These are phyloP conservation scores for Byasa hedistus DNA, from an alignment of 2,888 invertebrate species.

Conservation along the genomic window DNA sequence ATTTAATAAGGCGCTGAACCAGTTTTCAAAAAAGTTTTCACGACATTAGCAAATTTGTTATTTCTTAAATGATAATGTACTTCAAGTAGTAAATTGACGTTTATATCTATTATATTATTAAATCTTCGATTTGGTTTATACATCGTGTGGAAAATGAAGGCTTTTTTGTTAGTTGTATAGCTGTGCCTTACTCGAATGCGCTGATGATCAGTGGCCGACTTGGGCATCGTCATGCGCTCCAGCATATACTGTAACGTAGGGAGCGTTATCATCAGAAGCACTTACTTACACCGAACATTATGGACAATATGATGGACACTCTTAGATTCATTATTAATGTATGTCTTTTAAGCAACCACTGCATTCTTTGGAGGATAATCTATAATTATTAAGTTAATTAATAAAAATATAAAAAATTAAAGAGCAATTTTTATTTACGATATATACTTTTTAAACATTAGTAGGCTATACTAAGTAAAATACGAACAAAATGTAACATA, in stretches of 20 bases:
- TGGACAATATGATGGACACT: no score
- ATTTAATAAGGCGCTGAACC: conserved; percentile 23
- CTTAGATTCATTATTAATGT: no score
- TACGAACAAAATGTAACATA: no score
- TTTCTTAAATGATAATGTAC: conserved; percentile 16
- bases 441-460: no score
- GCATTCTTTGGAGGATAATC: no score
- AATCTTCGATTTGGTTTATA: conserved; percentile 1
- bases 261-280: conserved; percentile 44
- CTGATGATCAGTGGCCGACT: conserved; percentile 91
- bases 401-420: no score
- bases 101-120: conserved; percentile 5
- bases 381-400: no score
- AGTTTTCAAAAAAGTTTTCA: conserved; percentile 23
- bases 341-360: no score
- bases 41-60: conserved; percentile 30
- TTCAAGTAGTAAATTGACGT: conserved; percentile 16
- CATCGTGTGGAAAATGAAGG: conserved; percentile 48
- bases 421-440: no score
- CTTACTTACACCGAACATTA: conserved; percentile 1
- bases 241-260: conserved; percentile 90
- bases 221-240: conserved; percentile 92
- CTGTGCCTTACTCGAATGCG: conserved; percentile 92
- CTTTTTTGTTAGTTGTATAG: conserved; percentile 53
- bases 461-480: no score